Evolutionary conservation across 2,797 vertebrate genomes (phyloP), one percentile per base, ranked within the genome.

Genomic region (Falco concolor): DNA sequence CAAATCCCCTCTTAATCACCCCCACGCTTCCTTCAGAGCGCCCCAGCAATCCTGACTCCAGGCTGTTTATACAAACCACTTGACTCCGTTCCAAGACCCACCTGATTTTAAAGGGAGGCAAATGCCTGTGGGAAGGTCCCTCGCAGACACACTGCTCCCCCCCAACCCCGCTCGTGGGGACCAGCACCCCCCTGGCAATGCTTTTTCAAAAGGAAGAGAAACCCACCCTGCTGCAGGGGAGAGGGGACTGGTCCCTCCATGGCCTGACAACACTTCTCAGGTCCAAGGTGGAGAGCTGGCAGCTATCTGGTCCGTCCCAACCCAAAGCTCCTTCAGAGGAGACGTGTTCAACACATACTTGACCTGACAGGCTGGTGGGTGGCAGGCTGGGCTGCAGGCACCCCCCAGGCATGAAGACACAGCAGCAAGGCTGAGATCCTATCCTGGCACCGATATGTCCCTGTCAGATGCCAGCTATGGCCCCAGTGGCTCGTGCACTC

Each of bases 31-130:
- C 84, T 82, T 50, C 12, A 1, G 23, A 92, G 63, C 9, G 7
- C 57, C 12, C 10, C 50, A 78, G 60, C 7, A 20, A 24, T 89
- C 77, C 75, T 4, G 60, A 10, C 86, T 89, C 52, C 25, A 8
- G 64, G 79, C 60, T 94, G 84, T 95, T 96, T 94, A 93, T 13
- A 92, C 19, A 81, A 84, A 28, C 21, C 32, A 13, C 28, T 78
- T 86, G 49, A 65, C 32, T 93, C 44, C 61, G 50, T 91, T 90
- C 86, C 88, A 95, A 93, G 72, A 69, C 6, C 17, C 50, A 10
- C 38, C 72, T 73, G 19, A 13, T 83, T 84, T 63, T 25, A 87
- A 95, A 89, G 40, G 64, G 32, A 96, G 49, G 70, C 21, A 67
- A 94, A 70, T 1, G 24, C 59, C 52, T 52, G 53, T 22, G 44